These are phyloP conservation scores for Lates calcarifer DNA, from an alignment of 2,113 vertebrate genomes.

Conservation along the genomic window DNA sequence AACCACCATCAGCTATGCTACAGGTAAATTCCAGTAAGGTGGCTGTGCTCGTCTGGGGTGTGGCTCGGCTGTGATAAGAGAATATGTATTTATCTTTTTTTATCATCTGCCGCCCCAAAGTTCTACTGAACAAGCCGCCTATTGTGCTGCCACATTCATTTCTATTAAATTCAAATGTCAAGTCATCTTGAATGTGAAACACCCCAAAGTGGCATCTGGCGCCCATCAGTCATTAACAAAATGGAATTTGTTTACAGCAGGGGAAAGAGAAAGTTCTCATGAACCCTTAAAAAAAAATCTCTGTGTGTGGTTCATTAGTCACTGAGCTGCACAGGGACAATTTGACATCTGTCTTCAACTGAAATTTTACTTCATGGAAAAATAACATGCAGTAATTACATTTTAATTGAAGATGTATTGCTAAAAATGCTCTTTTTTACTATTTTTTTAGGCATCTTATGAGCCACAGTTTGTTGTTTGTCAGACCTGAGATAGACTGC, in stretches of 20 bases:
- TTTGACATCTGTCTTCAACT: not conserved
- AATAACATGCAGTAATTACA: not conserved
- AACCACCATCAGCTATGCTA: not conserved
- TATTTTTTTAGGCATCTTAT: too few species aligned
- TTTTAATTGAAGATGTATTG: not conserved
- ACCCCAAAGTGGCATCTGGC: conserved; percentile 63
- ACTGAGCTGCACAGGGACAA: not conserved
- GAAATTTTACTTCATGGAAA: not conserved
- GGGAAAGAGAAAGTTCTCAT: conserved; percentile 36
- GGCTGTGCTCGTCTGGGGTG: not conserved
- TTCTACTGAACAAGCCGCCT: conserved; percentile 14
- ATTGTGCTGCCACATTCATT: conserved; percentile 48
- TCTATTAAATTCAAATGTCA: conserved; percentile 49
- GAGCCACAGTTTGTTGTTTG: too few species aligned
- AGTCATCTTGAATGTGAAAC: conserved; percentile 59
- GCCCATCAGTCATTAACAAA: conserved; percentile 53
- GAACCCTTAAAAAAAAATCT: not conserved
- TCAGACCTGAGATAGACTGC: too few species aligned
- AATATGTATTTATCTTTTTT: not conserved
- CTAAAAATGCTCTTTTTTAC: too few species aligned
- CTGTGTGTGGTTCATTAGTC: not conserved
- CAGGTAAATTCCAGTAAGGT: not conserved
- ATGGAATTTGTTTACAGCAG: conserved; percentile 40
- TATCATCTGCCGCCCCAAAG: not conserved
- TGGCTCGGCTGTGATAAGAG: not conserved